Evolutionary conservation across 2,113 vertebrate genomes (phyloP), one percentile per base, ranked within the genome.

Genomic region (rabbit (Oryctolagus cuniculus)): DNA sequence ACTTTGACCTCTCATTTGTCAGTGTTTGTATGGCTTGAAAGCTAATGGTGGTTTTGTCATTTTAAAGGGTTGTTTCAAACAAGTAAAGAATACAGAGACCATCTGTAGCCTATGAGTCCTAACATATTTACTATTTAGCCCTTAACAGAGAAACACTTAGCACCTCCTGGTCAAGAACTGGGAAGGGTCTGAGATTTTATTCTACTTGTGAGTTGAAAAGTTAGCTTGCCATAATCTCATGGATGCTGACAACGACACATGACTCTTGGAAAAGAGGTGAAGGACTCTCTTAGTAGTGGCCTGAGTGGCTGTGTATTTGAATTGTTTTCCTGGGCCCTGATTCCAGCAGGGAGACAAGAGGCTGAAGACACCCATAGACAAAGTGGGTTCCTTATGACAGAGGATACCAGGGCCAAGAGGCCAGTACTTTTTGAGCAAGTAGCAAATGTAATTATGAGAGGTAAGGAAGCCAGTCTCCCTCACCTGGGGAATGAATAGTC

Each of bases 21-120:
- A 2, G 11, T 24, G 78, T 87, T 67, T 49, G 29, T 51, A 25
- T 24, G 67, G 51, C 21, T 67, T 88, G 17, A 82, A 83, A 91
- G 16, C 38, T 82, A 78, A 70, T 51, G 89, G 66, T 36, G 24
- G 0, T 19, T 36, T 95, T 87, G 69, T 25, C 19, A 91, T 51
- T 53, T 74, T 79, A 36, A 73, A 63, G 8, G 9, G 19, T 29
- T 82, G 10, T 83, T 95, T 93, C 44, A 88, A 89, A 91, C 31
- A 51, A 89, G 87, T 24, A 51, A 93, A 80, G 16, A 64, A 78
- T 58, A 31, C 17, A 79, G 51, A 74, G 63, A 74, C 24, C 36
- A 70, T 22, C 15, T 36, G 6, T 86, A 21, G 24, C 21, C 55
- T 10, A 73, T 15, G 55, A 69, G 34, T 24, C 25, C 36, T 61